These are phyloP conservation scores for Papilio helenus DNA, from an alignment of 1,140 invertebrate species.

Conservation along the genomic window DNA sequence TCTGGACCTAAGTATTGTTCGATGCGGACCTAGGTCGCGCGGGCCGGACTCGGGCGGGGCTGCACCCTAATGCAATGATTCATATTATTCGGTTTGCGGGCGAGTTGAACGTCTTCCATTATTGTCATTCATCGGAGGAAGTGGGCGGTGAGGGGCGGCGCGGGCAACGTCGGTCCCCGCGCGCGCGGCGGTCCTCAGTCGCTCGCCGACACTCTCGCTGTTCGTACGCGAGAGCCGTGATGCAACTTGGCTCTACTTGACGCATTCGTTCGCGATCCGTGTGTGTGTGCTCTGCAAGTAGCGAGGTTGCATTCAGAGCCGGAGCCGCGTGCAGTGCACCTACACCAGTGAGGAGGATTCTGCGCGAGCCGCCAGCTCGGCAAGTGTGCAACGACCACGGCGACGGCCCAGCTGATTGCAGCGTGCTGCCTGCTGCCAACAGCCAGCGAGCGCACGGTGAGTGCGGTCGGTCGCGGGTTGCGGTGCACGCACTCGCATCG, in stretches of 20 bases:
- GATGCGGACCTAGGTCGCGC: conserved; percentile 56
- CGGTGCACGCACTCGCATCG: conserved; percentile 68
- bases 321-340: conserved; percentile 63
- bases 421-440: conserved; percentile 46
- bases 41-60: conserved; percentile 74
- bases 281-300: conserved; percentile 76
- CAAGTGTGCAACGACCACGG: conserved; percentile 48
- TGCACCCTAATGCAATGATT: conserved; percentile 83
- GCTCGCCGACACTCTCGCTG: conserved; percentile 78
- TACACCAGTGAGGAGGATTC: conserved; percentile 38
- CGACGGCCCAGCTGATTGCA: conserved; percentile 73
- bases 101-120: conserved; percentile 83
- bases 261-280: conserved; percentile 68
- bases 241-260: conserved; percentile 71
- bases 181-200: conserved; percentile 69
- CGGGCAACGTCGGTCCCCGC: conserved; percentile 68
- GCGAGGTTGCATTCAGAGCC: conserved; percentile 57
- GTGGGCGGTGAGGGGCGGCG: conserved; percentile 78
- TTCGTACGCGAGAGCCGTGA: conserved; percentile 74
- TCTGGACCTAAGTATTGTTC: background rate
- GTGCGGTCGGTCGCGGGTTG: conserved; percentile 75
- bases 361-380: conserved; percentile 41
- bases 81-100: conserved; percentile 82
- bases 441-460: conserved; percentile 76
- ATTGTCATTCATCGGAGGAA: conserved; percentile 83